phyloP scores from a whole-genome alignment of 2,113 vertebrate genomes.

The Chelonoidis abingdonii region DNA sequence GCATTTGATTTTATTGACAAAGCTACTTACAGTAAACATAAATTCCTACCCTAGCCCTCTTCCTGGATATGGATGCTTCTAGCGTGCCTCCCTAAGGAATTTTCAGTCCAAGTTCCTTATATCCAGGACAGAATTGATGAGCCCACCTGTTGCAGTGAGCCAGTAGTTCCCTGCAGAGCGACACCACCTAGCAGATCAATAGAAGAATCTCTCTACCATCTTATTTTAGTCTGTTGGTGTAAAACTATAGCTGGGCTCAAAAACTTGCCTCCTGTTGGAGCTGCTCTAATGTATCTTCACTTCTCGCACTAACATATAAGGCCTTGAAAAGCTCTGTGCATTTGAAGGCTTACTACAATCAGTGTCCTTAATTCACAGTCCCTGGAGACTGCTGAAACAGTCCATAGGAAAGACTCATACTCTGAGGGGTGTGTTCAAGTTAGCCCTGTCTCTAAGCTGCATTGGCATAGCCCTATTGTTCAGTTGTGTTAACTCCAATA shows the following conservation, averaged over 20 bases:
- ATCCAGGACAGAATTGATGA: accelerated
- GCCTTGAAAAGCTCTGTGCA: not conserved
- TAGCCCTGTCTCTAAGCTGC: not conserved
- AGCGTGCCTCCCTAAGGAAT: not conserved
- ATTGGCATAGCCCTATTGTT: not conserved
- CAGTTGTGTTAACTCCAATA: not conserved
- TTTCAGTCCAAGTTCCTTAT: not conserved
- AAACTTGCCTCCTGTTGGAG: not conserved
- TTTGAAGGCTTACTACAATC: not conserved
- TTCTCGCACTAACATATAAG: not conserved
- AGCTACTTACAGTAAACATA: not conserved
- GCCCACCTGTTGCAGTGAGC: not conserved
- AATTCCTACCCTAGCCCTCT: not conserved
- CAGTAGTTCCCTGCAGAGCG: not conserved
- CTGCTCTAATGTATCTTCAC: not conserved
- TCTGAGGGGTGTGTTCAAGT: not conserved
- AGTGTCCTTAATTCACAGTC: accelerated
- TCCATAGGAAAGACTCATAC: not conserved
- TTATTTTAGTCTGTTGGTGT: not conserved
- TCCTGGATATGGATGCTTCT: not conserved
- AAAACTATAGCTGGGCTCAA: not conserved
- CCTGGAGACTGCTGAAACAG: accelerated
- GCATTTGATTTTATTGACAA: not conserved
- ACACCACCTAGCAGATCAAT: not conserved
- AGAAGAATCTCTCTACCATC: not conserved